phyloP scores from a whole-genome alignment of 2,888 invertebrate species.

The Erpobdella octoculata region DNA sequence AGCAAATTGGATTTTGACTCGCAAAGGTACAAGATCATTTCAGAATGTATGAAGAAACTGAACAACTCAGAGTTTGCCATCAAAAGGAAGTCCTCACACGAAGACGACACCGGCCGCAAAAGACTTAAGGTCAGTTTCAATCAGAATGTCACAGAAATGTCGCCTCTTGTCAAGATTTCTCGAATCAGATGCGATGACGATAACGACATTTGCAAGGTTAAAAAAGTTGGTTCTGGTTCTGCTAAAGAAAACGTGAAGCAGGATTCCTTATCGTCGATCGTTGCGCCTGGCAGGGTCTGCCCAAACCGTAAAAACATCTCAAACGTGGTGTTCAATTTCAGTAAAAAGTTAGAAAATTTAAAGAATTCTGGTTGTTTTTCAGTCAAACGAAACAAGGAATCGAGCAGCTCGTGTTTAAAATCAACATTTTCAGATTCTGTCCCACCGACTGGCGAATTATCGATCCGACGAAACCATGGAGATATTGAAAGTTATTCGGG shows the following conservation, averaged over 20 bases:
- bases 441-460: too few relatives aligned
- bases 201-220: too few relatives aligned
- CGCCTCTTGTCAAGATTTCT: too few relatives aligned
- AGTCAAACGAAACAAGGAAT: neutral
- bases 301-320: neutral
- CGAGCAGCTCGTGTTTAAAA: neutral
- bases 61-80: too few relatives aligned
- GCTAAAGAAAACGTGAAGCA: neutral
- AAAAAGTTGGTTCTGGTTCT: too few relatives aligned
- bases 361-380: constrained; percentile 4
- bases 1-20: constrained; percentile 2
- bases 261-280: neutral
- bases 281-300: neutral
- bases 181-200: too few relatives aligned
- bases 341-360: neutral
- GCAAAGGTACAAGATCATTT: neutral
- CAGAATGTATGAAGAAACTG: constrained; percentile 1
- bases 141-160: neutral
- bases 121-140: neutral
- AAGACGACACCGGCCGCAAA: neutral
- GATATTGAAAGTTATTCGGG: too few relatives aligned
- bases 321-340: neutral
- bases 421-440: neutral
- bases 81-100: neutral
- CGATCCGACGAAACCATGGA: too few relatives aligned